A percentile compares a stretch with the other conserved stretches of the same genome.
phyloP scores from a whole-genome alignment of 2,888 invertebrate species.

The Rhimphoctona megacephalus region DNA sequence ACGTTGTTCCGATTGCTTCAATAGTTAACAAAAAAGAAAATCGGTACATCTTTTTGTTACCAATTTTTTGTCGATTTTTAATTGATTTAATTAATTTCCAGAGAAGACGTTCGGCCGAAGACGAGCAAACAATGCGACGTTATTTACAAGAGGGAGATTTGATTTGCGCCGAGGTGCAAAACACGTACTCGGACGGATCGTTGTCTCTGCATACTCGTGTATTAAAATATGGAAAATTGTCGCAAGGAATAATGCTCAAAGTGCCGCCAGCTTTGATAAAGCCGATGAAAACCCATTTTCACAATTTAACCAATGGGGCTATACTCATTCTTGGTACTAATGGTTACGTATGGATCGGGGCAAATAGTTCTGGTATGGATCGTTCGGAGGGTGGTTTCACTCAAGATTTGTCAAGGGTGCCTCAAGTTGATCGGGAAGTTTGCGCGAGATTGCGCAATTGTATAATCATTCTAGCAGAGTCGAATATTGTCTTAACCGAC shows the following conservation, averaged over 20 bases:
- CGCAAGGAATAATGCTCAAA: slow-evolving; percentile 95
- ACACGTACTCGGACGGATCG: slow-evolving; percentile 95
- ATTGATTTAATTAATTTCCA: slow-evolving; percentile 84
- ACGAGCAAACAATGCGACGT: slow-evolving; percentile 98
- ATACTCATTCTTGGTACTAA: slow-evolving; percentile 98
- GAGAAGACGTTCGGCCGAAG: slow-evolving; percentile 96
- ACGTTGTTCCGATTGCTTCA: too few species aligned
- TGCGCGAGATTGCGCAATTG: slow-evolving; percentile 96
- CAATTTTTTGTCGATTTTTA: too few species aligned
- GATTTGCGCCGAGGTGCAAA: slow-evolving; percentile 99
- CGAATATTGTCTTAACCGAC: slow-evolving; percentile 96
- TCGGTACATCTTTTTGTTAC: not conserved
- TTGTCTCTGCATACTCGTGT: slow-evolving; percentile 97
- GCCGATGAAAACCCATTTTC: slow-evolving; percentile 97
- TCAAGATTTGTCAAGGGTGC: slow-evolving; percentile 89
- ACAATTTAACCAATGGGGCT: slow-evolving; percentile 95
- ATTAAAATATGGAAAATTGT: slow-evolving; percentile 98
- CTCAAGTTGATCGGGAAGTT: slow-evolving; percentile 91
- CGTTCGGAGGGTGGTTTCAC: slow-evolving; percentile 91
- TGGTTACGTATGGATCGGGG: slow-evolving; percentile 97
- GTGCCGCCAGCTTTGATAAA: slow-evolving; percentile 97
- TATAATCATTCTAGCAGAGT: slow-evolving; percentile 93
- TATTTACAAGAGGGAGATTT: slow-evolving; percentile 98
- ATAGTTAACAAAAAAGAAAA: not conserved
- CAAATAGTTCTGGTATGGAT: slow-evolving; percentile 88